Conservation (phyloP, 2,888 invertebrate species). For the Oscheius sp. region DNA sequence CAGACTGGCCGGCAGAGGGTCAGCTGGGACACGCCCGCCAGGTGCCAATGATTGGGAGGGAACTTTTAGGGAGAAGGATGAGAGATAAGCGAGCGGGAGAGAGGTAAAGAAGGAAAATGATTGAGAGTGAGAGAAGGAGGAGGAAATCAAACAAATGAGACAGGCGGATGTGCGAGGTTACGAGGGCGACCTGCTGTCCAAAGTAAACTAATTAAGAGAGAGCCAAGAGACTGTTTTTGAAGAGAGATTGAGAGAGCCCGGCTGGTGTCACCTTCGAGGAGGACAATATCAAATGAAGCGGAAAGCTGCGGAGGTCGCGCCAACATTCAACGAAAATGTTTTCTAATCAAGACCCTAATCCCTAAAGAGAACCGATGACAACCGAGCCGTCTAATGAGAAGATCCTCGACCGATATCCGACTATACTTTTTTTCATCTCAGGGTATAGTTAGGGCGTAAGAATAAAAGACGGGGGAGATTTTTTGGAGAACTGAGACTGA, state of each 20-base stretch:
- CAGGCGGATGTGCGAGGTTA: conserved; percentile 7
- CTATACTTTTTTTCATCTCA: no score
- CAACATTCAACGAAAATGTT: no score
- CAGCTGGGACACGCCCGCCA: conserved; percentile 11
- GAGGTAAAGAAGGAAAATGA: conserved; percentile 7
- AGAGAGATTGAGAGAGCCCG: background rate
- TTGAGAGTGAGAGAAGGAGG: conserved; percentile 1
- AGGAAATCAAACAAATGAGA: background rate
- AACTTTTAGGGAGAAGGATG: conserved; percentile 22
- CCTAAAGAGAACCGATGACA: conserved; percentile 2
- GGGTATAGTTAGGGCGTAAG: background rate
- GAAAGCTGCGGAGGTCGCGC: conserved; percentile 24
- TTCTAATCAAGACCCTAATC: conserved; percentile 4
- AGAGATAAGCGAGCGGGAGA: conserved; percentile 19
- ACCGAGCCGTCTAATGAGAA: conserved; percentile 10
- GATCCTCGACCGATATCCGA: background rate
- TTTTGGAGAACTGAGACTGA: conserved; percentile 18
- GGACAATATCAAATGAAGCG: conserved; percentile 28
- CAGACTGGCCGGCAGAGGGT: conserved; percentile 21
- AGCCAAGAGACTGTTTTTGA: background rate
- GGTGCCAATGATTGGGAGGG: conserved; percentile 25
- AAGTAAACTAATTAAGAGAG: conserved; percentile 28
- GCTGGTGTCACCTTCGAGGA: background rate
- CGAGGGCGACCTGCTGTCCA: conserved; percentile 22
- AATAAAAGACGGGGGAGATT: background rate